Percentiles rank a stretch among this genome's conserved stretches.
Conservation (phyloP, 2,888 invertebrate genomes). For the Apotomis betuletana region DNA sequence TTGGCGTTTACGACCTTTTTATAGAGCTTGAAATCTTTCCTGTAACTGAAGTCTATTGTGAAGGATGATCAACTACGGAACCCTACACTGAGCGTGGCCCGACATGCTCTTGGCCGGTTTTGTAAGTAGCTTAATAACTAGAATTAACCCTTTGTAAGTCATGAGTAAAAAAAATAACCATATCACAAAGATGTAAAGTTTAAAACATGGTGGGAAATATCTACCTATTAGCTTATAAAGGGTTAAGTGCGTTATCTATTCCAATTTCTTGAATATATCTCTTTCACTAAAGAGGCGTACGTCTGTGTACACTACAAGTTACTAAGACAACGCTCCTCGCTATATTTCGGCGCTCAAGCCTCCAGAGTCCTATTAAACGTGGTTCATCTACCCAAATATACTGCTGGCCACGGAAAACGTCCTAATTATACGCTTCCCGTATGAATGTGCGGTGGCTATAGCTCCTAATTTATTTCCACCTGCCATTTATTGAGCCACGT, state of each 20-base stretch:
- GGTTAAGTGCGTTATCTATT: neutral
- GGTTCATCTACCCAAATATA: slow-evolving; percentile 42
- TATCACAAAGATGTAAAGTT: too few relatives aligned
- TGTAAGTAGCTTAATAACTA: too few relatives aligned
- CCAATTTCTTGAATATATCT: slow-evolving; percentile 5
- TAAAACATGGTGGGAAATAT: too few relatives aligned
- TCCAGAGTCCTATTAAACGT: slow-evolving; percentile 41
- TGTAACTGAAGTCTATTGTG: too few relatives aligned
- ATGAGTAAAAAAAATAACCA: too few relatives aligned
- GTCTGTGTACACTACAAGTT: slow-evolving; percentile 13
- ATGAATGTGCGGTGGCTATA: slow-evolving; percentile 39
- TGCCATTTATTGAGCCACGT: slow-evolving; percentile 37
- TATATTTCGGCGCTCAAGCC: slow-evolving; percentile 33
- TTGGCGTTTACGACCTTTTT: too few relatives aligned
- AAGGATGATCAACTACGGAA: too few relatives aligned
- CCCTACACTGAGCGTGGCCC: too few relatives aligned
- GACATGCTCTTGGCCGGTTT: too few relatives aligned
- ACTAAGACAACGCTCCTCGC: slow-evolving; percentile 33
- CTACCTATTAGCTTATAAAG: too few relatives aligned
- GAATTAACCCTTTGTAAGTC: too few relatives aligned
- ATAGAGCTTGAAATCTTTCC: too few relatives aligned
- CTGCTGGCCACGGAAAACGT: slow-evolving; percentile 35
- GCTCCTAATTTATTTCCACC: slow-evolving; percentile 39
- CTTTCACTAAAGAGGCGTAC: neutral
- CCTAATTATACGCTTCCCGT: slow-evolving; percentile 41